Base-by-base conservation (phyloP, 2,113 vertebrate species). In the Riparia riparia region DNA sequence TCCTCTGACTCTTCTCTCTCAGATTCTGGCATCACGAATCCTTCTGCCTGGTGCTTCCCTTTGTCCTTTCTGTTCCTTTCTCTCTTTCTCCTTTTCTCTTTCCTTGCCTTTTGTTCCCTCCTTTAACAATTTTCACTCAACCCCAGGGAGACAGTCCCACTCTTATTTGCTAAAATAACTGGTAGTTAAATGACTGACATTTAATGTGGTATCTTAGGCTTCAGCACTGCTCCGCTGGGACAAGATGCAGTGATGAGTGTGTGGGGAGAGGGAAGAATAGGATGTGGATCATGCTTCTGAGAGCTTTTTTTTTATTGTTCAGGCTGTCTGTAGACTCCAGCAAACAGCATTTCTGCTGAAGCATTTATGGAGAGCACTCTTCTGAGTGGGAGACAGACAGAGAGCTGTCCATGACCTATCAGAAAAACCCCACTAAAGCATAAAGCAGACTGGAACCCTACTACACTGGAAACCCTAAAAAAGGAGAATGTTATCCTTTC, bases 81-180 rank as follows among this genome's bases (percentile, higher is more conserved):
- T 70, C 34, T 34, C 72, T 57, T 29, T 86, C 56, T 66, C 50
- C 47, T 60, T 76, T 80, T 47, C n/a, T 54, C n/a, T 63, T 80
- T 63, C 34, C 54, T 63, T 66, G 12, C 45, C 41, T 68, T 86
- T 85, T 77, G 47, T 76, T 44, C 32, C 63, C 53, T 83, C 80
- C 73, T 82, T 77, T 76, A 82, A 79, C 70, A 82, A 49, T 84
- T 82, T 93, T 74, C 89, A 73, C 65, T 58, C 86, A 95, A 84
- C 41, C 83, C 83, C 83, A 92, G 95, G 93, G 96, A 97, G 86
- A 81, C 76, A 90, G 89, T 95, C 90, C 95, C 86, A 96, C 91
- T 91, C 82, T 88, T 85, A 94, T 97, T 95, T 96, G 93, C 89
- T 94, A 95, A 96, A 96, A 96, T 95, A 95, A 96, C 89, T 83